These are phyloP conservation scores for Galaxea fascicularis DNA, from an alignment of 92 coral and sea anemone genomes.

Conservation along the genomic window DNA sequence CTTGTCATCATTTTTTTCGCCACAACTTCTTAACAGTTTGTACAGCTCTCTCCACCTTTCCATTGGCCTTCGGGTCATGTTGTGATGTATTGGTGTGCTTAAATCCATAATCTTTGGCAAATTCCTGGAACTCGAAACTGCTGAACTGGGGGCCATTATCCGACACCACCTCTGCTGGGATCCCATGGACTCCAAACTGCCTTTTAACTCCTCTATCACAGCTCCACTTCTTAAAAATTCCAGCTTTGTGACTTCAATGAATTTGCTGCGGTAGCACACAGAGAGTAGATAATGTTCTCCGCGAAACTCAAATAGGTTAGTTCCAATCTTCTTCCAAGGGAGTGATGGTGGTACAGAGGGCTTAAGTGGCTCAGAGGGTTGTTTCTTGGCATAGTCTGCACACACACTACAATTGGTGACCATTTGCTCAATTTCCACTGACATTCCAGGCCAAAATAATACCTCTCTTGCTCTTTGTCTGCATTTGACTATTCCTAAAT, in stretches of 20 bases:
- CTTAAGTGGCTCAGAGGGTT: conserved; percentile 19
- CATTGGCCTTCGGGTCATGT: too few species aligned
- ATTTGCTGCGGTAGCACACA: neutral
- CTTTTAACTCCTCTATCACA: conserved; percentile 27
- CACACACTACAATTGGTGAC: conserved; percentile 24
- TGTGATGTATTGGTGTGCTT: too few species aligned
- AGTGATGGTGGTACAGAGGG: conserved; percentile 17
- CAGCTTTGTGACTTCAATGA: neutral
- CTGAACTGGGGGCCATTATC: conserved; percentile 52
- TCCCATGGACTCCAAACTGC: conserved; percentile 27
- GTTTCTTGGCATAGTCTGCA: conserved; percentile 17
- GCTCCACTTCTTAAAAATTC: conserved; percentile 12
- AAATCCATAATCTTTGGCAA: too few species aligned
- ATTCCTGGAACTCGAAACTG: too few species aligned
- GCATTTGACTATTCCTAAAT: neutral
- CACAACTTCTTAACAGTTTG: too few species aligned
- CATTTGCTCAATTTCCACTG: conserved; percentile 22
- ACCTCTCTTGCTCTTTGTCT: conserved; percentile 20
- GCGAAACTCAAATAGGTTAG: conserved; percentile 23
- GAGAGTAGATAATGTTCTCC: conserved; percentile 10
- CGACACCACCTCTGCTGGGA: neutral
- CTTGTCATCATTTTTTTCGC: too few species aligned
- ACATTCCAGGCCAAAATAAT: conserved; percentile 24
- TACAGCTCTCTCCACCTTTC: too few species aligned
- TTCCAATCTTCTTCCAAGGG: conserved; percentile 29